phyloP scores from a whole-genome alignment of 2,888 invertebrate genomes.

The Andrena fulva region DNA sequence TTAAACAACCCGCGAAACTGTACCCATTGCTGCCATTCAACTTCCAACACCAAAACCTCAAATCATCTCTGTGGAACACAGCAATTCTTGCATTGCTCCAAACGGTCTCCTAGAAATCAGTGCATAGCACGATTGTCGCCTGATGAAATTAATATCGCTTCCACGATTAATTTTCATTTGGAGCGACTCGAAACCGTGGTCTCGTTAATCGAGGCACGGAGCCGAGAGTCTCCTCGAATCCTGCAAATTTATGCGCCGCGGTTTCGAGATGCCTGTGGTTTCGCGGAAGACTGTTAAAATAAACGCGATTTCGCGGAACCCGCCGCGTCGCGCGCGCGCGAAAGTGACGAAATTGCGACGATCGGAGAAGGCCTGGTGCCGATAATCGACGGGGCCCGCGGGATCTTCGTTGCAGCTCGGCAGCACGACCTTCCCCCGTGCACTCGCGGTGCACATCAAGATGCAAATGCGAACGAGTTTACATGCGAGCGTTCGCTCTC shows the following conservation, averaged over 20 bases:
- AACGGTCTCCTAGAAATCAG: too few relatives aligned
- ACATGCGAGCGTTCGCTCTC: constrained; percentile 62
- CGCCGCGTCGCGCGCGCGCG: neutral
- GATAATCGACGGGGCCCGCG: constrained; percentile 14
- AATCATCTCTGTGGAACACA: too few relatives aligned
- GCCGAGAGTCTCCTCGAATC: constrained; percentile 12
- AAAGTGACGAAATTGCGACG: constrained; percentile 35
- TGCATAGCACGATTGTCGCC: too few relatives aligned
- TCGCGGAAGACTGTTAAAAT: constrained; percentile 21
- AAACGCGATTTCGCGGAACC: constrained; percentile 1
- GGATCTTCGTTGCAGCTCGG: constrained; percentile 46
- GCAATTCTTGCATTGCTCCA: too few relatives aligned
- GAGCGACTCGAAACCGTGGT: neutral
- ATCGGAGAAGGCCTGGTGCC: neutral
- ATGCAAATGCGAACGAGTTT: constrained; percentile 63
- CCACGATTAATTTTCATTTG: too few relatives aligned
- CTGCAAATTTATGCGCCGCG: constrained; percentile 21
- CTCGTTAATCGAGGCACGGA: constrained; percentile 10
- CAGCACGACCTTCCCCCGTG: constrained; percentile 46
- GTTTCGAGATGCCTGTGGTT: constrained; percentile 6
- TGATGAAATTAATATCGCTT: too few relatives aligned
- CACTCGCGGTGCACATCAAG: constrained; percentile 33
- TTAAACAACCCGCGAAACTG: too few relatives aligned
- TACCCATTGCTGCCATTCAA: too few relatives aligned
- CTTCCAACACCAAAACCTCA: too few relatives aligned